A percentile compares a stretch with the other conserved stretches of the same genome.
These are phyloP conservation scores for Dasypogon diadema DNA, from an alignment of 2,888 invertebrate genomes.

Conservation along the genomic window DNA sequence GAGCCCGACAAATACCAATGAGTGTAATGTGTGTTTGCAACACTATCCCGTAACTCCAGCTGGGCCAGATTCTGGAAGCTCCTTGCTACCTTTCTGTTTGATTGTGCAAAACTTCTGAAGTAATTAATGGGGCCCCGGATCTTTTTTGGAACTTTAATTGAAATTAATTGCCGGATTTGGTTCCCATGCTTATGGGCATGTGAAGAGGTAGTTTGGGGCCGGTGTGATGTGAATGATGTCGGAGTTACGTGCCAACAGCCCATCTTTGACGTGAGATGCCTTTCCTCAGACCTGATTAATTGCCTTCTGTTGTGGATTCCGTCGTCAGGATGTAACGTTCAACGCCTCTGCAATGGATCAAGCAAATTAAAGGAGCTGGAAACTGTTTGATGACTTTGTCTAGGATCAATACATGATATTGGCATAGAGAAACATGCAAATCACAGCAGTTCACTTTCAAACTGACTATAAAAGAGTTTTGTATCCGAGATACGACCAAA, in stretches of 20 bases:
- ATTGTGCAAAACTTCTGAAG: constrained; percentile 51
- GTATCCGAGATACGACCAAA: too few relatives aligned
- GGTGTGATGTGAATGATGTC: constrained; percentile 49
- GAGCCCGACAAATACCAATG: not conserved
- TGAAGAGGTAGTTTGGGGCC: constrained; percentile 44
- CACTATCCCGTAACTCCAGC: not conserved
- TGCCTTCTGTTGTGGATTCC: constrained; percentile 33
- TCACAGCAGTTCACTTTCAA: too few relatives aligned
- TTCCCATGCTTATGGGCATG: constrained; percentile 48
- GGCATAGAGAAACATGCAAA: too few relatives aligned
- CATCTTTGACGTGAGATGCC: constrained; percentile 44
- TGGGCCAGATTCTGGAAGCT: not conserved
- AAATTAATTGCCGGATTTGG: constrained; percentile 55
- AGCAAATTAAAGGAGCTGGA: too few relatives aligned
- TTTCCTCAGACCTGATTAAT: constrained; percentile 50
- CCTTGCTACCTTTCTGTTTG: constrained; percentile 7
- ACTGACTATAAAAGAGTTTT: too few relatives aligned
- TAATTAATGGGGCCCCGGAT: constrained; percentile 55
- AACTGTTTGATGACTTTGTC: too few relatives aligned
- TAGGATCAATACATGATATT: too few relatives aligned
- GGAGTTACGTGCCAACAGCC: constrained; percentile 50
- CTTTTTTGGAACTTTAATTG: constrained; percentile 56
- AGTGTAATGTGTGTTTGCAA: not conserved
- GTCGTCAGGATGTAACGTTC: not conserved
- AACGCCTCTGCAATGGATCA: too few relatives aligned